A percentile compares a stretch with the other conserved stretches of the same genome.
Conservation (phyloP, 2,797 vertebrate genomes). For the Neosilurus mollespiculum region DNA sequence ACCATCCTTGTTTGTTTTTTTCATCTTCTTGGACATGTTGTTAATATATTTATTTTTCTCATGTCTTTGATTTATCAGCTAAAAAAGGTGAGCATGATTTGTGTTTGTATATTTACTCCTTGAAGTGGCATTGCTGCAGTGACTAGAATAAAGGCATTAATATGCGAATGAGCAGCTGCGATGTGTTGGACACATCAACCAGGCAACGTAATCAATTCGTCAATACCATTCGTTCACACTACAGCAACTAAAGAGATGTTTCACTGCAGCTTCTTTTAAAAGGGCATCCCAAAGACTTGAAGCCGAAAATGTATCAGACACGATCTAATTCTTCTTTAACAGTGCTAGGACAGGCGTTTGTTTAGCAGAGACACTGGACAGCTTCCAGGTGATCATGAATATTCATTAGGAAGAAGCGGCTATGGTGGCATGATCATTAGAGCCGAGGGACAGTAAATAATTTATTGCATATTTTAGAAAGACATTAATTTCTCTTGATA, state of each 20-base stretch:
- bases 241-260: neutral
- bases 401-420: conserved; percentile 23
- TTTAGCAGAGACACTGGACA: conserved; percentile 36
- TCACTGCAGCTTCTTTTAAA: neutral
- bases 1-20: neutral
- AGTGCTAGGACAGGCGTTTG: neutral
- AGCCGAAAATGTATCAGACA: neutral
- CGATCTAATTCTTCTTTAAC: neutral
- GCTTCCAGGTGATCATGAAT: conserved; percentile 44
- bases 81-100: neutral
- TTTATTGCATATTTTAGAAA: conserved; percentile 22
- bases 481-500: conserved; percentile 2
- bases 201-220: conserved; percentile 16
- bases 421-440: neutral
- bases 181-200: neutral
- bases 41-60: neutral
- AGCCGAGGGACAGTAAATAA: conserved; percentile 32
- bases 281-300: no score
- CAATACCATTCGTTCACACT: neutral
- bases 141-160: neutral
- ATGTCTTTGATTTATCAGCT: neutral
- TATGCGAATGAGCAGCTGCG: neutral
- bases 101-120: neutral
- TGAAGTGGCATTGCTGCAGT: neutral
- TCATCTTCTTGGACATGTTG: neutral